Percentiles rank a stretch among this genome's conserved stretches.
Conservation (phyloP, 2,888 invertebrate species). For the Hermaeophaga mercurialis region DNA sequence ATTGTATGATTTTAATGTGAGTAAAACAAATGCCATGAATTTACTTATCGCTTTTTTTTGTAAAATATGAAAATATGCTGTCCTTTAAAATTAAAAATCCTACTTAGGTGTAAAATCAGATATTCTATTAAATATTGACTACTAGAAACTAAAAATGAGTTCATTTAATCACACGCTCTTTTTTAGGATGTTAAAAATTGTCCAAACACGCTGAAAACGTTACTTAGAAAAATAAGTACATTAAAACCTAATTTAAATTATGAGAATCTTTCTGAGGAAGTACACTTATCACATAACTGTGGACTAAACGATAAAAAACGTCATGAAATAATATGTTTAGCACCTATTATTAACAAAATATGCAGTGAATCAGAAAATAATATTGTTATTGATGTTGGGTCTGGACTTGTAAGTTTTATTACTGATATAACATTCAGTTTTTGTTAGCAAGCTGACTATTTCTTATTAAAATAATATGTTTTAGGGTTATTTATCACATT, state of each 20-base stretch:
- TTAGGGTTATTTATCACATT: slow-evolving; percentile 75
- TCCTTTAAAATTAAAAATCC: too few relatives aligned
- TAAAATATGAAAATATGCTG: too few relatives aligned
- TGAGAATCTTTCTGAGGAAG: slow-evolving; percentile 8
- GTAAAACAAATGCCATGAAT: slow-evolving; percentile 56
- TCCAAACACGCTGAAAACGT: slow-evolving; percentile 55
- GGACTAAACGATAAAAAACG: slow-evolving; percentile 67
- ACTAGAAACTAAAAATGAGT: too few relatives aligned
- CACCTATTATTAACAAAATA: slow-evolving; percentile 61
- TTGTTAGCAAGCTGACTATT: not conserved
- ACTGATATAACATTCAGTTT: not conserved
- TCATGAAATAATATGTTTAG: slow-evolving; percentile 71
- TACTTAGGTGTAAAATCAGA: too few relatives aligned
- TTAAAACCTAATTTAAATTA: slow-evolving; percentile 44
- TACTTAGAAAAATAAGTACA: slow-evolving; percentile 52
- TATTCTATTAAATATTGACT: not conserved
- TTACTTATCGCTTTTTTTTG: slow-evolving; percentile 2
- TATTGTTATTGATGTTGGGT: slow-evolving; percentile 73
- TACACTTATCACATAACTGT: slow-evolving; percentile 48
- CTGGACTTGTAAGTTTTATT: slow-evolving; percentile 67
- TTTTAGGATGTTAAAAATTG: too few relatives aligned
- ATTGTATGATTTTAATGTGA: too few relatives aligned
- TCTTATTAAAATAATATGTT: slow-evolving; percentile 41
- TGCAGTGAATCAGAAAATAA: slow-evolving; percentile 60
- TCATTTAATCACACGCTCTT: not conserved